A percentile compares a stretch with the other conserved stretches of the same genome.
Conservation (phyloP, 2,113 vertebrate species). For the Alces alces region DNA sequence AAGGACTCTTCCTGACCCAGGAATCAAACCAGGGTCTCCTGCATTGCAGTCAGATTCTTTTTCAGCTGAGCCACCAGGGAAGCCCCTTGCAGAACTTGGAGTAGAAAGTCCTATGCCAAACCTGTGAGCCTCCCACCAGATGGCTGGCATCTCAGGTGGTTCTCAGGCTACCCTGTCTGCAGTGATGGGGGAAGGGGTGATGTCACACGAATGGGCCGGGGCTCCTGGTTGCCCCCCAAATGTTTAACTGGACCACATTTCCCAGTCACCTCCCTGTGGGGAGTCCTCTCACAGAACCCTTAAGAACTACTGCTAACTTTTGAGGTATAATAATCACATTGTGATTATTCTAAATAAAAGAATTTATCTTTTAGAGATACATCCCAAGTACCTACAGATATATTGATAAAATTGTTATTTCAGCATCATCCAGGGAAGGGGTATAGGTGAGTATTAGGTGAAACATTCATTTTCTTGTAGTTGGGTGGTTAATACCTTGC, state of each 20-base stretch:
- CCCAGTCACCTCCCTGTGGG: neutral
- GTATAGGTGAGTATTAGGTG: neutral
- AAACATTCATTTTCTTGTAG: neutral
- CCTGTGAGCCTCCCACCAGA: too few relatives aligned
- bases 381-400: neutral
- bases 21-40: neutral
- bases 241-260: neutral
- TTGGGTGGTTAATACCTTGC: neutral
- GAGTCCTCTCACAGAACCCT: neutral
- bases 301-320: neutral
- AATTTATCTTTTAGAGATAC: neutral
- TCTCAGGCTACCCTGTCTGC: neutral
- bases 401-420: neutral
- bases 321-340: neutral
- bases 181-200: too few relatives aligned
- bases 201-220: neutral
- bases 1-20: neutral
- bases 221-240: neutral
- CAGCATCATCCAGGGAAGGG: neutral
- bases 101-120: neutral
- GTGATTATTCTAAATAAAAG: neutral
- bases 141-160: fast-evolving
- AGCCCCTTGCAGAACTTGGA: neutral
- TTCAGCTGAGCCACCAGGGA: neutral
- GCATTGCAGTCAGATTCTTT: neutral